Conservation (phyloP, 2,888 invertebrate genomes). For the Noctua fimbriata region DNA sequence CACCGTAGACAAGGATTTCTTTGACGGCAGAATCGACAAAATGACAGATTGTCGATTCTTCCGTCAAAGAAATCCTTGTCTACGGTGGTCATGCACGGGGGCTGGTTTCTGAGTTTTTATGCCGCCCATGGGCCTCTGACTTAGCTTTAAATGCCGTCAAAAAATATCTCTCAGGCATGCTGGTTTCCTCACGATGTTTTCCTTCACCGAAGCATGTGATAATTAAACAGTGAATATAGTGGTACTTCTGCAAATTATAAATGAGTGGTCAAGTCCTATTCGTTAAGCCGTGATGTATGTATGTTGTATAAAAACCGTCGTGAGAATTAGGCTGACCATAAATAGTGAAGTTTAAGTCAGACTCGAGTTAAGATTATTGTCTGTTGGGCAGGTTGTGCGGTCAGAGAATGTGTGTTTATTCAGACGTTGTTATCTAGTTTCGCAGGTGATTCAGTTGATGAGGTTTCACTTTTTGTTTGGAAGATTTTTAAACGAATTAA, state of each 20-base stretch:
- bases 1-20: too few relatives aligned
- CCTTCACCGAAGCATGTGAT: too few relatives aligned
- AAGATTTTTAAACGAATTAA: too few relatives aligned
- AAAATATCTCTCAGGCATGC: too few relatives aligned
- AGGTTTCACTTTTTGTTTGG: not conserved
- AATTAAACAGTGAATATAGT: not conserved
- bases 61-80: too few relatives aligned
- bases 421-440: constrained; percentile 5
- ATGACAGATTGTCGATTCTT: too few relatives aligned
- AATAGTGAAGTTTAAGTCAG: constrained; percentile 47
- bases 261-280: constrained; percentile 11
- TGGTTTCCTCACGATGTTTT: too few relatives aligned
- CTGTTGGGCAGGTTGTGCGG: constrained; percentile 16
- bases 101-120: too few relatives aligned
- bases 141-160: too few relatives aligned
- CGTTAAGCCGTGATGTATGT: constrained; percentile 60
- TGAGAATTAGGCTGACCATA: constrained; percentile 60
- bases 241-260: constrained; percentile 17
- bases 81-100: too few relatives aligned
- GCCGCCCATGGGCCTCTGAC: too few relatives aligned
- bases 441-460: not conserved
- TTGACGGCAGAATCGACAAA: too few relatives aligned
- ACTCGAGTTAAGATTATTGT: constrained; percentile 35
- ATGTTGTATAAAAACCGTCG: constrained; percentile 53
- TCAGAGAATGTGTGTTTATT: constrained; percentile 7